Evolutionary conservation across 2,113 vertebrate species (phyloP).

Genomic region (Anoplopoma fimbria): DNA sequence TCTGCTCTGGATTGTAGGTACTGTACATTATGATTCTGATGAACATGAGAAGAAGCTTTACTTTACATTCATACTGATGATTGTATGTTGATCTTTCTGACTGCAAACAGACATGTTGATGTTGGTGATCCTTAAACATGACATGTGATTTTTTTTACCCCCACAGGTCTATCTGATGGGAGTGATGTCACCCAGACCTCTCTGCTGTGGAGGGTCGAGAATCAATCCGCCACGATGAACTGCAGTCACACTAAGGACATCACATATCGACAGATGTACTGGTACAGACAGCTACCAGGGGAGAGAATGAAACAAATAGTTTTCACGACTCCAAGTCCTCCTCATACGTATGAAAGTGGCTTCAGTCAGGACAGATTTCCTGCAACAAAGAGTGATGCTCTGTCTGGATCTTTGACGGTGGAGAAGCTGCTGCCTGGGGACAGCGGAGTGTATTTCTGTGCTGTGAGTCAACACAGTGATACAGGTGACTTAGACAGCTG

Average conservation of each 20-base stretch:
- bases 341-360: not conserved
- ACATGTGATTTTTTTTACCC: not conserved
- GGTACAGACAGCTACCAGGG: constrained; percentile 55
- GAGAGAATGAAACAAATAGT: constrained; percentile 61
- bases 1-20: constrained; percentile 15
- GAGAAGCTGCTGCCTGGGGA: constrained; percentile 45
- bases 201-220: not conserved
- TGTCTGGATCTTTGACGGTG: constrained; percentile 57
- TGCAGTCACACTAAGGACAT: constrained; percentile 43
- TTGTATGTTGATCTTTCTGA: no score
- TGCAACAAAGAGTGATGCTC: not conserved
- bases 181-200: constrained; percentile 46
- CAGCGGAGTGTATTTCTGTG: constrained; percentile 32
- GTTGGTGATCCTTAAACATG: not conserved
- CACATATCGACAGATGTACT: constrained; percentile 67
- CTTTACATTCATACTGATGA: not conserved
- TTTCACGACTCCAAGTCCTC: fast-evolving
- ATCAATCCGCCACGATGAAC: not conserved
- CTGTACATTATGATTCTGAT: not conserved
- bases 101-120: no score
- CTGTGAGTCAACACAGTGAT: constrained; percentile 39
- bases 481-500: constrained; percentile 1
- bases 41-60: not conserved
- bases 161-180: constrained; percentile 1
- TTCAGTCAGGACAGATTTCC: constrained; percentile 12